phyloP scores from a whole-genome alignment of 2,888 invertebrate species.

The Meliscaeva auricollis region DNA sequence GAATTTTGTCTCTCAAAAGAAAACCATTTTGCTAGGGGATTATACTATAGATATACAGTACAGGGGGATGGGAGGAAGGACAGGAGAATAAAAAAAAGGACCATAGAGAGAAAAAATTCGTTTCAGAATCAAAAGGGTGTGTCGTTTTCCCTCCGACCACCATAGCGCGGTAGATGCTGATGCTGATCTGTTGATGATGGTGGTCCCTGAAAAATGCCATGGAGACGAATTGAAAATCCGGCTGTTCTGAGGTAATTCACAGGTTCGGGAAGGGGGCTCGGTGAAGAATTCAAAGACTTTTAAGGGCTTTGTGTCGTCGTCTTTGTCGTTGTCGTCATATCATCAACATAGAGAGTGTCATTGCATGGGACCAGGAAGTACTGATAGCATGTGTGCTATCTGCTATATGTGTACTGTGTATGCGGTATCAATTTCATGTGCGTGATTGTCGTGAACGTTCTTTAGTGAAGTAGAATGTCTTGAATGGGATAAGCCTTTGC shows the following conservation, averaged over 20 bases:
- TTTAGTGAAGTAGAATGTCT: conserved; percentile 32
- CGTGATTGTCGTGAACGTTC: conserved; percentile 14
- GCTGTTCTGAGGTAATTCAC: conserved; percentile 38
- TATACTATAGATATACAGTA: conserved; percentile 5
- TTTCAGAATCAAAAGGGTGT: conserved; percentile 40
- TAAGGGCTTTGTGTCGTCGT: conserved; percentile 31
- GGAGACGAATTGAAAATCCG: conserved; percentile 55
- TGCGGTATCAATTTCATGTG: conserved; percentile 54
- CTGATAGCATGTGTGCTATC: conserved; percentile 57
- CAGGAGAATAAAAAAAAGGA: conserved; percentile 23
- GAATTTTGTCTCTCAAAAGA: no score
- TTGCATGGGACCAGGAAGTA: conserved; percentile 38
- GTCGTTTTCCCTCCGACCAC: conserved; percentile 8
- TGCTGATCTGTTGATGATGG: conserved; percentile 5
- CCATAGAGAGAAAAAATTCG: conserved; percentile 28
- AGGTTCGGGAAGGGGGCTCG: conserved; percentile 22
- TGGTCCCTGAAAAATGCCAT: conserved; percentile 42
- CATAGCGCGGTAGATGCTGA: not conserved
- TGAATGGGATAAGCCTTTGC: conserved; percentile 38
- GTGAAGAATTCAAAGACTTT: conserved; percentile 12
- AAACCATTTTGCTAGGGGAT: conserved; percentile 66
- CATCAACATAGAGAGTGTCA: not conserved
- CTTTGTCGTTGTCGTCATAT: no score
- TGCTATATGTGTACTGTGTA: not conserved
- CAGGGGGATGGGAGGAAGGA: not conserved